Percentiles rank a stretch among this genome's conserved stretches.
Evolutionary conservation across 2,888 invertebrate genomes (phyloP).

Genomic region (Tyria jacobaeae): DNA sequence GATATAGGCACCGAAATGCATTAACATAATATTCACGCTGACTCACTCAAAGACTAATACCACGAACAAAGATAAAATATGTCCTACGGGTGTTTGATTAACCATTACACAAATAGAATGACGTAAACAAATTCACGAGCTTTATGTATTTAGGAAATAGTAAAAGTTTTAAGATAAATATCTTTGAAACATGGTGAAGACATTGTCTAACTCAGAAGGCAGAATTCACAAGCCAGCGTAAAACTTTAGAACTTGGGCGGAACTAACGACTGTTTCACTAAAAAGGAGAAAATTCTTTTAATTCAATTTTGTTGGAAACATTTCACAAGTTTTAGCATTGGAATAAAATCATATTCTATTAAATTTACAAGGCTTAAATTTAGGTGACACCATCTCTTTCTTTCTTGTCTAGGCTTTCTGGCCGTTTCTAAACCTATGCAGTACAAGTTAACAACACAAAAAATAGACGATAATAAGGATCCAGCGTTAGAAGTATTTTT

Average conservation of each 20-base stretch:
- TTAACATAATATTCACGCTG: slow-evolving; percentile 80
- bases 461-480: too few relatives aligned
- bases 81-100: slow-evolving; percentile 52
- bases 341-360: slow-evolving; percentile 21
- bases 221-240: slow-evolving; percentile 54
- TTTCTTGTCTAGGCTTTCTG: neutral
- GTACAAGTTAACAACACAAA: too few relatives aligned
- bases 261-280: slow-evolving; percentile 64
- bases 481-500: too few relatives aligned
- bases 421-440: neutral
- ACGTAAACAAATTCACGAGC: slow-evolving; percentile 35
- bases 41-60: slow-evolving; percentile 64
- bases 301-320: slow-evolving; percentile 57
- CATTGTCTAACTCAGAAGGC: slow-evolving; percentile 61
- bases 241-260: slow-evolving; percentile 61
- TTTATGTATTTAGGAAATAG: slow-evolving; percentile 41
- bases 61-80: slow-evolving; percentile 56
- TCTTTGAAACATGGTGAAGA: slow-evolving; percentile 62
- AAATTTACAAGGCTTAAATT: slow-evolving; percentile 4
- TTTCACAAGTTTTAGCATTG: slow-evolving; percentile 32
- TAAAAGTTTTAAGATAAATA: slow-evolving; percentile 62
- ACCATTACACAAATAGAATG: slow-evolving; percentile 42
- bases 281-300: slow-evolving; percentile 57
- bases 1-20: slow-evolving; percentile 78
- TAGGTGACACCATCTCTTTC: neutral